Conservation (phyloP, 53 echinoderm and acorn worm species). For the Echinometra lucunter region DNA sequence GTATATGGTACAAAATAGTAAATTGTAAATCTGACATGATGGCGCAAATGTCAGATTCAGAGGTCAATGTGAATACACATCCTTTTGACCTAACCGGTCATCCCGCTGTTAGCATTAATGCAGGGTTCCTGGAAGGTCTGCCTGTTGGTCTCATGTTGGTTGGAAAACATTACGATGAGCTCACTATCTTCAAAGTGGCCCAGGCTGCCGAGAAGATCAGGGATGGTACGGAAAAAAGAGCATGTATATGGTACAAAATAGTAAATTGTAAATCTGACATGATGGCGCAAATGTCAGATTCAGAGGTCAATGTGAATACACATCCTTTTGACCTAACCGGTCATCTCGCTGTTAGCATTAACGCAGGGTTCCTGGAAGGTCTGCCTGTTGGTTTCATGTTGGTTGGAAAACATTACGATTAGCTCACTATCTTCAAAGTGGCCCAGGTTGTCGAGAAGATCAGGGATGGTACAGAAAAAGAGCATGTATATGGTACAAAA, state of each 20-base stretch:
- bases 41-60: too few relatives aligned
- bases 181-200: conserved; percentile 77
- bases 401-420: conserved; percentile 77
- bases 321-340: conserved; percentile 75
- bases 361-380: conserved; percentile 73
- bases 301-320: conserved; percentile 58
- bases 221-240: too few relatives aligned
- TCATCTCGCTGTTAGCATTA: conserved; percentile 78
- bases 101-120: too few relatives aligned
- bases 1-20: too few relatives aligned
- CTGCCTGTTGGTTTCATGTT: conserved; percentile 82
- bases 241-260: too few relatives aligned
- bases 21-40: too few relatives aligned
- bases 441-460: conserved; percentile 71
- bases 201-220: too few relatives aligned
- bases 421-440: conserved; percentile 78
- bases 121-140: too few relatives aligned
- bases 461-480: neutral
- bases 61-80: too few relatives aligned
- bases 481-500: neutral
- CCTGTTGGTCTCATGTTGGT: conserved; percentile 76
- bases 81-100: conserved; percentile 56
- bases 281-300: too few relatives aligned
- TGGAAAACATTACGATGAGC: conserved; percentile 72
- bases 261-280: too few relatives aligned